Evolutionary conservation across 1,140 invertebrate species (phyloP).

Genomic region (Linepithema humile): DNA sequence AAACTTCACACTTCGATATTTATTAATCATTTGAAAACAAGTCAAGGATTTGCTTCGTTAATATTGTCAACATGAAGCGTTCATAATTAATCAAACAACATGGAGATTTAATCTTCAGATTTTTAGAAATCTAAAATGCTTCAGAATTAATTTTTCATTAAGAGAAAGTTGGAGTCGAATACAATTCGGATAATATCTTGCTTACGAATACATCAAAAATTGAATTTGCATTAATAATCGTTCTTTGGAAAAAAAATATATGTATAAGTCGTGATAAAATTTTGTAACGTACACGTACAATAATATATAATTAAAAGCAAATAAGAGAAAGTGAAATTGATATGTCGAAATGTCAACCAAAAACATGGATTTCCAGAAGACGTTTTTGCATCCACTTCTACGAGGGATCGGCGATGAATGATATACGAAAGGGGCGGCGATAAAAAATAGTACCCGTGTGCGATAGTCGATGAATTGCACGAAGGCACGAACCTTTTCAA

Average conservation of each 20-base stretch:
- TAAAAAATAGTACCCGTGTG: neutral
- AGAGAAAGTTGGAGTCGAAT: neutral
- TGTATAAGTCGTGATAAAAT: neutral
- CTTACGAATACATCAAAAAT: neutral
- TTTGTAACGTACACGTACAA: no score
- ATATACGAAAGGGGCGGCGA: constrained; percentile 23
- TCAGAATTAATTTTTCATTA: neutral
- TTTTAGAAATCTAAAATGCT: neutral
- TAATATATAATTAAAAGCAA: neutral
- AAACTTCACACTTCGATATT: neutral
- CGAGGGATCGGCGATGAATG: neutral
- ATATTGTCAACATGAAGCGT: neutral
- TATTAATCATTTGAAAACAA: constrained; percentile 9
- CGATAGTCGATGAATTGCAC: neutral
- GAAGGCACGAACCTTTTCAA: constrained; percentile 16
- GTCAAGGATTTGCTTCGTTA: constrained; percentile 6
- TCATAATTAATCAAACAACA: constrained; percentile 13
- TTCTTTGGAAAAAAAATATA: neutral
- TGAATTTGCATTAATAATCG: neutral
- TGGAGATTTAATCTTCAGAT: neutral
- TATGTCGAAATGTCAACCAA: constrained; percentile 48
- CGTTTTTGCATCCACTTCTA: neutral
- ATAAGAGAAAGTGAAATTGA: neutral
- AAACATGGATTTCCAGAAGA: constrained; percentile 8
- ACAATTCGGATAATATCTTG: neutral